phyloP scores from a whole-genome alignment of 1,140 invertebrate genomes.

The Drosophila rhopaloa region DNA sequence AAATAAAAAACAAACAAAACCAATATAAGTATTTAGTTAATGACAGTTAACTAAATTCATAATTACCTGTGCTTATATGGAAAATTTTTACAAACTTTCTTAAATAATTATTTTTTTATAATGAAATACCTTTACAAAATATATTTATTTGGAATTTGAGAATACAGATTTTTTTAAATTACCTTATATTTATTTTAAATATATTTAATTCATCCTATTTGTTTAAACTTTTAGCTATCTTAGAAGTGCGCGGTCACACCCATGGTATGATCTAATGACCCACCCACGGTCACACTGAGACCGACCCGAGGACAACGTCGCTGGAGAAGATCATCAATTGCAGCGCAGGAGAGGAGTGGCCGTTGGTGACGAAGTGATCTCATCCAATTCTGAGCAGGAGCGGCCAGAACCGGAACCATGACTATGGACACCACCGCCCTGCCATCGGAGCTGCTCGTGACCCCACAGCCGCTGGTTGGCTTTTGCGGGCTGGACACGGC shows the following conservation, averaged over 20 bases:
- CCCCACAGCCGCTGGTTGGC: conserved; percentile 93
- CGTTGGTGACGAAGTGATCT: conserved; percentile 22
- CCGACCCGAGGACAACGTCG: conserved; percentile 21
- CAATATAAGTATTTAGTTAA: no score
- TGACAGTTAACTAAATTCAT: no score
- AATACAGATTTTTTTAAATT: no score
- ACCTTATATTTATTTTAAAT: no score
- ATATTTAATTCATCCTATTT: no score
- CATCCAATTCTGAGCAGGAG: conserved; percentile 16
- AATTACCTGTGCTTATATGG: no score
- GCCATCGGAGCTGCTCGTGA: conserved; percentile 90
- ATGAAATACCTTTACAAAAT: no score
- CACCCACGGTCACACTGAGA: conserved; percentile 3
- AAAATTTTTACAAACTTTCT: no score
- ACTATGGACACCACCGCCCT: conserved; percentile 87
- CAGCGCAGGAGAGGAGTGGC: conserved; percentile 21
- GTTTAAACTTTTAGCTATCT: no score
- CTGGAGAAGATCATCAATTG: conserved; percentile 31
- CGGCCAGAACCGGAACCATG: conserved; percentile 46
- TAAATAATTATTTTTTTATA: no score
- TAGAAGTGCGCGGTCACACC: background rate
- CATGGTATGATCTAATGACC: background rate
- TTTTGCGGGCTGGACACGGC: conserved; percentile 93
- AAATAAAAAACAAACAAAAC: no score
- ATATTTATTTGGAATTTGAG: no score